These are phyloP conservation scores for Notechis scutatus DNA, from an alignment of 2,113 vertebrate species.

Conservation along the genomic window DNA sequence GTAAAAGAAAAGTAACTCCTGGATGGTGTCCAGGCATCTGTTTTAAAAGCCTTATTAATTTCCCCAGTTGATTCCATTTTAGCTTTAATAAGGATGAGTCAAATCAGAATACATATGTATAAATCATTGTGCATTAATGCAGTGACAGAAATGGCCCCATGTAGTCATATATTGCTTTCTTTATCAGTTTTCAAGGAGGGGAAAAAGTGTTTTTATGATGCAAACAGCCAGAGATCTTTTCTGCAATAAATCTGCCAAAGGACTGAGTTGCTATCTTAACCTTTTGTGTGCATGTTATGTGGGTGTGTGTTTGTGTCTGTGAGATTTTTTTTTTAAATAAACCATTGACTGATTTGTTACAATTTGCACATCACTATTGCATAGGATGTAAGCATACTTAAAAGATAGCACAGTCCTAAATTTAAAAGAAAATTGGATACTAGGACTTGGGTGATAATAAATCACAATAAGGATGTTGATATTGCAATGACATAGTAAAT, in stretches of 20 bases:
- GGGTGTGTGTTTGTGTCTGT: not conserved
- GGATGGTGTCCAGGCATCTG: slow-evolving; percentile 21
- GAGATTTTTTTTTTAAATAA: slow-evolving; percentile 24
- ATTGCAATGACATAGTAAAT: not conserved
- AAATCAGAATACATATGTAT: slow-evolving; percentile 14
- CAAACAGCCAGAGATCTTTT: slow-evolving; percentile 45
- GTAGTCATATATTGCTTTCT: slow-evolving; percentile 33
- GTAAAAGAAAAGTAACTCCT: slow-evolving; percentile 40
- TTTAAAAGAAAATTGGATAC: slow-evolving; percentile 11
- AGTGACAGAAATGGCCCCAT: slow-evolving; percentile 33
- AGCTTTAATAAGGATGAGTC: slow-evolving; percentile 39
- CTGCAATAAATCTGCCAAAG: slow-evolving; percentile 39
- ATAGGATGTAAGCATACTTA: slow-evolving; percentile 4
- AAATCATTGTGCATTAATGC: slow-evolving; percentile 45
- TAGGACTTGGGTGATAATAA: slow-evolving; percentile 13
- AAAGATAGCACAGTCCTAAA: slow-evolving; percentile 6
- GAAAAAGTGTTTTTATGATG: slow-evolving; percentile 18
- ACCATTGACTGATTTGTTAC: slow-evolving; percentile 26
- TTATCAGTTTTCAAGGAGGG: slow-evolving; percentile 10
- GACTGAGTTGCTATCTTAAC: slow-evolving; percentile 40
- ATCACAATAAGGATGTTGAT: slow-evolving; percentile 13
- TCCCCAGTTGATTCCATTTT: slow-evolving; percentile 36
- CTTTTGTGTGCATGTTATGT: not conserved
- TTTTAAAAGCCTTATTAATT: slow-evolving; percentile 47
- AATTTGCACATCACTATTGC: not conserved